A percentile compares a stretch with the other conserved stretches of the same genome.
Evolutionary conservation across 2,113 vertebrate genomes (phyloP).

Genomic region (Amphilophus citrinellus): DNA sequence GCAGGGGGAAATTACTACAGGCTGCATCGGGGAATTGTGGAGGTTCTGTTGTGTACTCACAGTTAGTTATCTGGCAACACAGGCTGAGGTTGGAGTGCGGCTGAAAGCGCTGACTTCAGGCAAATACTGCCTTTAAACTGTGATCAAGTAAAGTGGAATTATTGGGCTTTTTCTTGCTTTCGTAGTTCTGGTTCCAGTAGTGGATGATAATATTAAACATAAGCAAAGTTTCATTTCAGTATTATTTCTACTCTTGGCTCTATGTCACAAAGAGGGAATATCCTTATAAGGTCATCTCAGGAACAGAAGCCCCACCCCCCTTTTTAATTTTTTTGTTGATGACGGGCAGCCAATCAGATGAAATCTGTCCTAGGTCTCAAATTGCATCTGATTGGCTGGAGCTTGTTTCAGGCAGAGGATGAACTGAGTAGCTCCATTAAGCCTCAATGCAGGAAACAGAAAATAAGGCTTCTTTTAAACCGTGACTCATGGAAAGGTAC

Average conservation of each 20-base stretch:
- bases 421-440: no score
- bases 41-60: conserved; percentile 26
- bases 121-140: not conserved
- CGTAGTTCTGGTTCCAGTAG: no score
- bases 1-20: conserved; percentile 31
- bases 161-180: not conserved
- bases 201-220: not conserved
- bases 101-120: not conserved
- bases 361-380: not conserved
- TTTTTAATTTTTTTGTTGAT: not conserved
- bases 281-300: not conserved
- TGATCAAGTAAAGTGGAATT: not conserved
- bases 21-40: conserved; percentile 42
- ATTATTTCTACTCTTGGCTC: not conserved
- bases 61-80: conserved; percentile 21
- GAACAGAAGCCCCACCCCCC: not conserved
- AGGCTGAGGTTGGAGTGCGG: not conserved
- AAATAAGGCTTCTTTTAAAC: no score
- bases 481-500: no score
- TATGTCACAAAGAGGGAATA: not conserved
- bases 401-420: no score
- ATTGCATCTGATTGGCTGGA: no score
- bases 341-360: not conserved
- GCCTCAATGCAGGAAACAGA: no score
- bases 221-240: not conserved